Conservation (phyloP, 2,797 vertebrate species). For the Sebastes taczanowskii region DNA sequence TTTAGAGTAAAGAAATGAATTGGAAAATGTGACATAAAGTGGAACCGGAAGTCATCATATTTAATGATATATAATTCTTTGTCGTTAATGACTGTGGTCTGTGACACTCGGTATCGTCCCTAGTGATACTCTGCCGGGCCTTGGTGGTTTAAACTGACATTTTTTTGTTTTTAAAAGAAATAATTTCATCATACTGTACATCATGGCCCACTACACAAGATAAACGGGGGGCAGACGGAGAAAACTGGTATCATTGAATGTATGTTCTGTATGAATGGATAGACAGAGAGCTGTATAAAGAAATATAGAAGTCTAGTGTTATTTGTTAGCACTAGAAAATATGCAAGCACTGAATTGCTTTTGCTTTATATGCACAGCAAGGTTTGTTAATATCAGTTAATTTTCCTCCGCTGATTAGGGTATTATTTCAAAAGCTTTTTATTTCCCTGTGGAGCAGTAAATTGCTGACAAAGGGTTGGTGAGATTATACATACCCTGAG, state of each 20-base stretch:
- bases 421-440: slow-evolving; percentile 64
- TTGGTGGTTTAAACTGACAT: neutral
- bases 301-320: neutral
- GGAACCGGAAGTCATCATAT: neutral
- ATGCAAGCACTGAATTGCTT: slow-evolving; percentile 6
- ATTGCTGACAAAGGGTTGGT: slow-evolving; percentile 55
- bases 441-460: slow-evolving; percentile 63
- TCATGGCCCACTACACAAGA: neutral
- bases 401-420: slow-evolving; percentile 62
- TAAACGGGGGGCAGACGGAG: neutral
- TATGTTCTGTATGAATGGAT: neutral
- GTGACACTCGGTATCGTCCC: neutral
- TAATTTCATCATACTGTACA: neutral
- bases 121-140: neutral
- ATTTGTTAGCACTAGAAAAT: slow-evolving; percentile 13
- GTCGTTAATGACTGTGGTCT: neutral
- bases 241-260: neutral
- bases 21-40: neutral
- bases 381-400: slow-evolving; percentile 57
- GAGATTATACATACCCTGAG: slow-evolving; percentile 37
- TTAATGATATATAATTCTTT: neutral
- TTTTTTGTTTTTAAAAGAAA: slow-evolving; percentile 7
- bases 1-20: neutral
- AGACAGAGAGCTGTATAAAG: neutral
- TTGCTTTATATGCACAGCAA: slow-evolving; percentile 43